Base-by-base conservation (phyloP, 2,797 vertebrate species). In the Clarias platycephalus region DNA sequence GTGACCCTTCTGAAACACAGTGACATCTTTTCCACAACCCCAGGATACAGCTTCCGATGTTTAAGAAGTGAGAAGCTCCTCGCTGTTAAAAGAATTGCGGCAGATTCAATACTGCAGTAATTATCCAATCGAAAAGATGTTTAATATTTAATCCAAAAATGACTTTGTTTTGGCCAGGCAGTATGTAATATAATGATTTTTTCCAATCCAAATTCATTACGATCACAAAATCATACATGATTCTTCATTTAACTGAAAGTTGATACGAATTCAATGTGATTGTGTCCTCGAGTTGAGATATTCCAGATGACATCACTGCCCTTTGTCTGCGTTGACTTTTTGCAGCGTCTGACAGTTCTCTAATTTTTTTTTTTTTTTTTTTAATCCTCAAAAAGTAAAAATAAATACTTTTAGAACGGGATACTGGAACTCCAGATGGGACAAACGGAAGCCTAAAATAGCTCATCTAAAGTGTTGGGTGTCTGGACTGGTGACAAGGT, bases 401-500 rank as follows among this genome's bases (percentile, higher is more conserved):
- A 64, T 18, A 80, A 80, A 64, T 1, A 40, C 77, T 80, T 49
- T 26, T 34, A 62, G 37, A 37, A 78, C 44, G 20, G 5, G 34
- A 16, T 62, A 22, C 22, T 37, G 22, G 20, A 62, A 18, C n/a
- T 80, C 60, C 26, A 81, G 60, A 74, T 26, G 71, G 62, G 37
- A 6, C 22, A 60, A 76, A 22, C n/a, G 12, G 15, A 66, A 68
- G 53, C 53, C 70, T 76, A 76, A 76, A 85, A 85, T 85, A 82
- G 76, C 80, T 81, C 12, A 26, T 81, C 31, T 76, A 74, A 28
- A 68, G 62, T 49, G 37, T 76, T 20, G 44, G 34, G 34, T 28
- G 71, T 81, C 71, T 81, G 79, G 34, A 58, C 31, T 76, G 53
- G 71, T 77, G 84, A 85, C 84, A 85, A 74, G 84, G 79, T 81